phyloP scores from a whole-genome alignment of 2,888 invertebrate species.

The Bembecia ichneumoniformis region DNA sequence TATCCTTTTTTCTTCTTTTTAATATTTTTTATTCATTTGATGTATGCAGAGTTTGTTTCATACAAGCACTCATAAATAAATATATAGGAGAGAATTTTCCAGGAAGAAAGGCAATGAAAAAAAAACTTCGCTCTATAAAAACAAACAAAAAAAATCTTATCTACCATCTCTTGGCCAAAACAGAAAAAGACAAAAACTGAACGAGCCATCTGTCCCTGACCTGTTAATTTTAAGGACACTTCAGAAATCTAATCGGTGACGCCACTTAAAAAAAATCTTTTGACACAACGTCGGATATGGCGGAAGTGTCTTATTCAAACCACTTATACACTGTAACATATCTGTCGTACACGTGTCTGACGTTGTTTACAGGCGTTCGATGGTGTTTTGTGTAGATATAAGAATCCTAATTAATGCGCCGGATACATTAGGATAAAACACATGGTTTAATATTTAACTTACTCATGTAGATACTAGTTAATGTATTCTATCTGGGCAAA shows the following conservation, averaged over 20 bases:
- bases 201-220: background rate
- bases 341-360: slow-evolving; percentile 52
- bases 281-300: slow-evolving; percentile 20
- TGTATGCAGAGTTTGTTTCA: too few species aligned
- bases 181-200: background rate
- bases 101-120: too few species aligned
- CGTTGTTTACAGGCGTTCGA: slow-evolving; percentile 35
- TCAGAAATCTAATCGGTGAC: background rate
- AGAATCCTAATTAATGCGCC: background rate
- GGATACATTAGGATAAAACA: too few species aligned
- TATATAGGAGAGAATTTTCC: too few species aligned
- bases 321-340: slow-evolving; percentile 30
- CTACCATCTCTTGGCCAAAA: slow-evolving; percentile 9
- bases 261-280: background rate
- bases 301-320: slow-evolving; percentile 44
- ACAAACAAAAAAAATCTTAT: slow-evolving; percentile 11
- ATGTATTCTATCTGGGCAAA: too few species aligned
- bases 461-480: too few species aligned
- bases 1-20: too few species aligned
- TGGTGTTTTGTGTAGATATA: slow-evolving; percentile 21
- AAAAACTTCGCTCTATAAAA: background rate
- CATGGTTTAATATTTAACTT: too few species aligned
- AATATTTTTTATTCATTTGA: too few species aligned
- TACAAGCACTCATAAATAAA: too few species aligned
- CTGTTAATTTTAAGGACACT: background rate